Evolutionary conservation across 2,113 vertebrate species (phyloP).

Genomic region (Microcebus jonahi): DNA sequence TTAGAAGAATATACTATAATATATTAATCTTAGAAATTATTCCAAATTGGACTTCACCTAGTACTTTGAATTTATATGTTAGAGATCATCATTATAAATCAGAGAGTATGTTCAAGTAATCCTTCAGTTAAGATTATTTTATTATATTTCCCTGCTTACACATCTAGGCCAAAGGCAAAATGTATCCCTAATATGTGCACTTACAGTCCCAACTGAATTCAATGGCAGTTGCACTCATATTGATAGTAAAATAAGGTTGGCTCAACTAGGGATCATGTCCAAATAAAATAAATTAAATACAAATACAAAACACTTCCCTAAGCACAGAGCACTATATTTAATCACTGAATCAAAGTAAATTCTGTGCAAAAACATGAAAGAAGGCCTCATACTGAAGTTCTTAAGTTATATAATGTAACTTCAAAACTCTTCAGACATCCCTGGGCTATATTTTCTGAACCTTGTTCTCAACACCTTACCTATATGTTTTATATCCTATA

Average conservation of each 20-base stretch:
- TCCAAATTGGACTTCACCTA: background rate
- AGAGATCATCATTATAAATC: background rate
- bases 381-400: background rate
- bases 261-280: background rate
- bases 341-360: slow-evolving; percentile 31
- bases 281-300: background rate
- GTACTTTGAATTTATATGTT: background rate
- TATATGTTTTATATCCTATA: background rate
- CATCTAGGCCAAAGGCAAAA: background rate
- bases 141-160: background rate
- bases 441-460: background rate
- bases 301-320: slow-evolving; percentile 37
- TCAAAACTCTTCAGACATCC: background rate
- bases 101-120: background rate
- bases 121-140: slow-evolving; percentile 29
- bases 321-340: slow-evolving; percentile 7
- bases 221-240: background rate
- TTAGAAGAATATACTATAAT: background rate
- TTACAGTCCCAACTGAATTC: background rate
- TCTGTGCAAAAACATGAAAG: slow-evolving; percentile 10
- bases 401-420: background rate
- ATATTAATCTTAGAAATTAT: slow-evolving; percentile 9
- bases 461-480: background rate
- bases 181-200: background rate
- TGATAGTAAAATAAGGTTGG: background rate